A percentile compares a stretch with the other conserved stretches of the same genome.
Evolutionary conservation across 2,888 invertebrate species (phyloP).

Genomic region (Lasius fuliginosus): DNA sequence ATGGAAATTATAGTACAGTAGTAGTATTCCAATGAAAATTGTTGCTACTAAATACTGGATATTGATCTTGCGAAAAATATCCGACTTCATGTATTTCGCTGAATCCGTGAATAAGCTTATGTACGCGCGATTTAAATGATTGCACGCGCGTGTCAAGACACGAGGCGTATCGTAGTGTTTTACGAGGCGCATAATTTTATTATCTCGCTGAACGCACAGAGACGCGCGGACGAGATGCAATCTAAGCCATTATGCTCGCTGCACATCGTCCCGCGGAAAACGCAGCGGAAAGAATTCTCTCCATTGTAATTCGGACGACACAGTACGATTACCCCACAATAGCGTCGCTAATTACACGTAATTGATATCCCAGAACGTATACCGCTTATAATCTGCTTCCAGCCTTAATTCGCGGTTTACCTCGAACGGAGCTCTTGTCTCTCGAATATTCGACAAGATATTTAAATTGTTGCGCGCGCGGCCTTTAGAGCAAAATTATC

Average conservation of each 20-base stretch:
- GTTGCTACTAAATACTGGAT: slow-evolving; percentile 15
- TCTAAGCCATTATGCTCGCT: slow-evolving; percentile 40
- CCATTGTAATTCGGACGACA: slow-evolving; percentile 41
- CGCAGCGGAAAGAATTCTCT: slow-evolving; percentile 20
- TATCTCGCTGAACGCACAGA: slow-evolving; percentile 30
- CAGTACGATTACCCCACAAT: slow-evolving; percentile 36
- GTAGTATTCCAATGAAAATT: slow-evolving; percentile 19
- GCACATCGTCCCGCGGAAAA: slow-evolving; percentile 7
- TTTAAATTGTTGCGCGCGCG: slow-evolving; percentile 19
- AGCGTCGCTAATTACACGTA: slow-evolving; percentile 46
- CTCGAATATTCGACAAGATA: slow-evolving; percentile 42
- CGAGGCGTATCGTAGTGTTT: slow-evolving; percentile 38
- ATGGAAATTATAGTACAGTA: background rate
- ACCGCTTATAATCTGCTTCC: slow-evolving; percentile 27
- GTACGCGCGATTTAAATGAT: slow-evolving; percentile 27
- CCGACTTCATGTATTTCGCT: background rate
- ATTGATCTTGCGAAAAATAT: slow-evolving; percentile 2
- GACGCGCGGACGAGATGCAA: slow-evolving; percentile 39
- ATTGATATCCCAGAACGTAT: slow-evolving; percentile 41
- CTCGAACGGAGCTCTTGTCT: slow-evolving; percentile 19
- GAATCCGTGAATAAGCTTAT: slow-evolving; percentile 28
- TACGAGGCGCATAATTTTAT: slow-evolving; percentile 53
- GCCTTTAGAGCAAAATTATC: slow-evolving; percentile 19
- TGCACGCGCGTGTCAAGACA: slow-evolving; percentile 25
- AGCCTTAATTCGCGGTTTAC: slow-evolving; percentile 48